Evolutionary conservation across 2,888 invertebrate genomes (phyloP).

Genomic region (Drosophila nr. perissopoda): DNA sequence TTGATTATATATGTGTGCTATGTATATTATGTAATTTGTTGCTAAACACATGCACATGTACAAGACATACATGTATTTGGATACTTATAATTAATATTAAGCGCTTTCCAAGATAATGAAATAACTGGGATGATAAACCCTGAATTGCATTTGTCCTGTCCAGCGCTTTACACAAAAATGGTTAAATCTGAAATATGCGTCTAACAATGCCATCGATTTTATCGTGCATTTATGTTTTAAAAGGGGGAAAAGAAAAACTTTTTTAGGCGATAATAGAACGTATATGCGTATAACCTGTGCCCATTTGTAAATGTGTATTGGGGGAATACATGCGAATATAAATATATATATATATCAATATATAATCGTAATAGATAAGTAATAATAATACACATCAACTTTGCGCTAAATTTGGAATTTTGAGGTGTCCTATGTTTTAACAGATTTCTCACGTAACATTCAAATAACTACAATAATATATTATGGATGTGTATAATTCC

Average conservation of each 20-base stretch:
- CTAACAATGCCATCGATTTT: constrained; percentile 39
- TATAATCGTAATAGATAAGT: constrained; percentile 38
- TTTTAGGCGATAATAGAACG: constrained; percentile 1
- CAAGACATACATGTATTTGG: constrained; percentile 2
- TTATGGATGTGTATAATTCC: constrained; percentile 22
- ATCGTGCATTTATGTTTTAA: constrained; percentile 34
- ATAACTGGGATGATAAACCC: constrained; percentile 4
- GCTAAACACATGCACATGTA: constrained; percentile 26
- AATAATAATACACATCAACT: constrained; percentile 52
- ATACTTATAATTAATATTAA: neutral
- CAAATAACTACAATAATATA: constrained; percentile 49
- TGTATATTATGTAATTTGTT: constrained; percentile 39
- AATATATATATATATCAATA: constrained; percentile 18
- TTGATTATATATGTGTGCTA: constrained; percentile 30
- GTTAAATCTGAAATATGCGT: constrained; percentile 38
- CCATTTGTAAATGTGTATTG: constrained; percentile 7
- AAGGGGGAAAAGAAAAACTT: neutral
- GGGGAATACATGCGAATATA: constrained; percentile 16
- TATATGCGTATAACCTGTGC: constrained; percentile 1
- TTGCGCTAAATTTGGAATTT: constrained; percentile 37
- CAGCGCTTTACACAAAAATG: constrained; percentile 13
- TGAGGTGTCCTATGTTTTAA: constrained; percentile 30
- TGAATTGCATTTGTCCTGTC: constrained; percentile 1
- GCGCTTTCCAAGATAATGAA: constrained; percentile 2
- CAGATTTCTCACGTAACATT: constrained; percentile 46